These are phyloP conservation scores for Chrysogorgia sp. DNA, from an alignment of 92 coral and sea anemone genomes.

Conservation along the genomic window DNA sequence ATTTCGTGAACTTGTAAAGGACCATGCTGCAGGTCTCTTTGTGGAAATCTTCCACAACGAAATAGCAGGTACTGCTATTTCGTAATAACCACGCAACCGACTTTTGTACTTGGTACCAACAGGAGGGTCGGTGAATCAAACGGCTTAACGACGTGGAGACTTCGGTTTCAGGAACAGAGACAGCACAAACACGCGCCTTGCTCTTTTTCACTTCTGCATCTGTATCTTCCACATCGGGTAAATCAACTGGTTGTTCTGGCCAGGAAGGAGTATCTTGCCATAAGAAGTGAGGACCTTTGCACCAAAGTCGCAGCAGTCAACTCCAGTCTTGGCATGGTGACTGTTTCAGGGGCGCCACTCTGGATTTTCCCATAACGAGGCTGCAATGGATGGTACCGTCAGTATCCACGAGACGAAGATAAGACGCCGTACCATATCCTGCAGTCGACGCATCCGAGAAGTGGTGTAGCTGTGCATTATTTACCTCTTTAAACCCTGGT, in stretches of 20 bases:
- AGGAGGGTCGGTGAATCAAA: constrained; percentile 9
- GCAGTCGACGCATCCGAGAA: constrained; percentile 43
- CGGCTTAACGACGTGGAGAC: constrained; percentile 2
- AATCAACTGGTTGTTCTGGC: constrained; percentile 28
- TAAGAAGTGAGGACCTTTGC: constrained; percentile 17
- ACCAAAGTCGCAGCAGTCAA: constrained; percentile 33
- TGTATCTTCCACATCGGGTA: constrained; percentile 16
- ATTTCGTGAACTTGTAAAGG: neutral
- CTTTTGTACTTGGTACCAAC: constrained; percentile 14
- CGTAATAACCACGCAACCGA: constrained; percentile 13
- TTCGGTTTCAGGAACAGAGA: neutral
- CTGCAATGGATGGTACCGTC: constrained; percentile 1
- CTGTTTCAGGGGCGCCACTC: constrained; percentile 28
- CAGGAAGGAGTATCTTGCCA: constrained; percentile 19
- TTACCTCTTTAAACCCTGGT: neutral
- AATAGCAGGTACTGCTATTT: neutral
- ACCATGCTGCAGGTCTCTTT: neutral
- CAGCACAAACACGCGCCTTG: constrained; percentile 17
- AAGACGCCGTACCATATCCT: constrained; percentile 42
- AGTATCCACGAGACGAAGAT: constrained; percentile 26
- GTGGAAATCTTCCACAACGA: neutral
- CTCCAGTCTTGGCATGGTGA: constrained; percentile 36
- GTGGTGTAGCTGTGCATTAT: constrained; percentile 27
- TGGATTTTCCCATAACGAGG: constrained; percentile 35
- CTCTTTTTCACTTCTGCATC: constrained; percentile 6